Conservation (phyloP, 2,113 vertebrate genomes). For the Anguilla japonica region DNA sequence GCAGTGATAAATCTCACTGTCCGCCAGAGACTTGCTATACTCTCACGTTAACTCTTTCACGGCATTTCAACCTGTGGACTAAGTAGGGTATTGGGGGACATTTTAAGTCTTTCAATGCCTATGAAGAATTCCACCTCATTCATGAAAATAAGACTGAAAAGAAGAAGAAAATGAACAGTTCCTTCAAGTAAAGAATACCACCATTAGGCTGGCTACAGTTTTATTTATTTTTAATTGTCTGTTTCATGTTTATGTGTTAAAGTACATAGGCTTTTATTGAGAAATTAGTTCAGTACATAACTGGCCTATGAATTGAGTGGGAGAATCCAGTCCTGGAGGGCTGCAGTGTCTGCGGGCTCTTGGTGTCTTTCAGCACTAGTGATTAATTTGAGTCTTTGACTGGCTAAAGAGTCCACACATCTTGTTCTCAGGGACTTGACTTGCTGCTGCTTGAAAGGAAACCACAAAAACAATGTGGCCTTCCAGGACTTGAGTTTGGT, state of each 20-base stretch:
- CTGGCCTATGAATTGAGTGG: not conserved
- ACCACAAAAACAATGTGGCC: too few relatives aligned
- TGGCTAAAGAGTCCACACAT: too few relatives aligned
- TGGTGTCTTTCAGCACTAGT: too few relatives aligned
- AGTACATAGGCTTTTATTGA: not conserved
- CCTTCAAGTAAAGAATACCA: not conserved
- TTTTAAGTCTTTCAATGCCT: not conserved
- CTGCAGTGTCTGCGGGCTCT: too few relatives aligned
- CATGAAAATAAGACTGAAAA: not conserved
- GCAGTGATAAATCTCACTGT: slow-evolving; percentile 86
- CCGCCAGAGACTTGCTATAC: slow-evolving; percentile 64
- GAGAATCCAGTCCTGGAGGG: too few relatives aligned
- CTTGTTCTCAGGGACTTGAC: too few relatives aligned
- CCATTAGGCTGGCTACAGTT: not conserved
- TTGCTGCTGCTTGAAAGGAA: too few relatives aligned
- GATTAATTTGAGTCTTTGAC: too few relatives aligned
- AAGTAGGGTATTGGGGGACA: not conserved
- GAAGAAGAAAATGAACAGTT: too few relatives aligned
- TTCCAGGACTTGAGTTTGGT: too few relatives aligned
- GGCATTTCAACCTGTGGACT: not conserved
- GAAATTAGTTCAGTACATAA: not conserved
- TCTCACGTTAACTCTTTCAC: slow-evolving; percentile 50
- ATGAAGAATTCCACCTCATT: not conserved
- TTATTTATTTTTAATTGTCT: not conserved
- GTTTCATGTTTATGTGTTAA: not conserved